These are phyloP conservation scores for Lepidostoma basale DNA, from an alignment of 1,140 invertebrate species.

Conservation along the genomic window DNA sequence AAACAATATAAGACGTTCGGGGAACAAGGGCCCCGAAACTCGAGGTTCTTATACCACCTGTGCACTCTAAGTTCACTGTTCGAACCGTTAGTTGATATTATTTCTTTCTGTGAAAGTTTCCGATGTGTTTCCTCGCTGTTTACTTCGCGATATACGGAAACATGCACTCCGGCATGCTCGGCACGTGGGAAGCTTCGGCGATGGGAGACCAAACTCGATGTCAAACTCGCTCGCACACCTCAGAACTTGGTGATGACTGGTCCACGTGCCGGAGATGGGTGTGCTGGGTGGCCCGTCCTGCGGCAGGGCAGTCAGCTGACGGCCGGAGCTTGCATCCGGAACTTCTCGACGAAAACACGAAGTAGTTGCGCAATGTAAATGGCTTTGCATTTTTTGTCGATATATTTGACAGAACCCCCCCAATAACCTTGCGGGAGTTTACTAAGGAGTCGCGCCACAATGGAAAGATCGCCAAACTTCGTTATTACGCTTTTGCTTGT, in stretches of 20 bases:
- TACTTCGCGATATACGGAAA: not conserved
- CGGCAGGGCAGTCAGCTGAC: constrained; percentile 6
- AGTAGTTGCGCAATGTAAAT: not conserved
- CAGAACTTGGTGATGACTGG: not conserved
- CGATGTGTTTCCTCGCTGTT: not conserved
- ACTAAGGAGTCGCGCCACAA: no score
- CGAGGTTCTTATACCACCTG: constrained; percentile 24
- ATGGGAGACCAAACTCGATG: not conserved
- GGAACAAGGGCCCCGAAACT: constrained; percentile 6
- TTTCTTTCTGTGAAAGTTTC: no score
- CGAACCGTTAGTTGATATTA: no score
- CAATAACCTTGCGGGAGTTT: not conserved
- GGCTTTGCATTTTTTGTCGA: not conserved
- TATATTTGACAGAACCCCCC: not conserved
- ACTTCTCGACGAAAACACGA: constrained; percentile 7
- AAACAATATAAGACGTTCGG: constrained; percentile 30
- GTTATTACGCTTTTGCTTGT: no score
- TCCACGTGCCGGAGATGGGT: not conserved
- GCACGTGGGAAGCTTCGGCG: constrained; percentile 4
- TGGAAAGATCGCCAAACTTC: no score
- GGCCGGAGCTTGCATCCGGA: not conserved
- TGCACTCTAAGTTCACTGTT: not conserved
- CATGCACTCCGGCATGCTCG: constrained; percentile 10
- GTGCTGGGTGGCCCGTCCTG: not conserved
- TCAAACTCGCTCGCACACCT: not conserved